Percentiles rank a stretch among this genome's conserved stretches.
phyloP scores from a whole-genome alignment of 2,888 invertebrate species.

The Steromphala cineraria region DNA sequence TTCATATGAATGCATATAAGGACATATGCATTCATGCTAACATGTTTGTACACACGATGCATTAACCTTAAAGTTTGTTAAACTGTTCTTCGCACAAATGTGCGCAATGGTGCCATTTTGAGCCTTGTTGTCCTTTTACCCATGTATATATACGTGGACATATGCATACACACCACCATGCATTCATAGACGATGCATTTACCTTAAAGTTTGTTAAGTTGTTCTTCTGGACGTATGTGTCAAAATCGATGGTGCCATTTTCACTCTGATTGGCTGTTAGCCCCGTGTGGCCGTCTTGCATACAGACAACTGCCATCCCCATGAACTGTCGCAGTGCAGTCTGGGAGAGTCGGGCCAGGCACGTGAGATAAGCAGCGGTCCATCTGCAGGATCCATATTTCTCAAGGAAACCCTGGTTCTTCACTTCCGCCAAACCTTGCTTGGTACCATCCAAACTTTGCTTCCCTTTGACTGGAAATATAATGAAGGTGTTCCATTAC shows the following conservation, averaged over 20 bases:
- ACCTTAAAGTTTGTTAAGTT: neutral
- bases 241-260: neutral
- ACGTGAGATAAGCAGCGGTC: conserved; percentile 28
- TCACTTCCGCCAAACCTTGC: neutral
- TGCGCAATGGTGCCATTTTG: neutral
- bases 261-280: neutral
- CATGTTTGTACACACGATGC: too few relatives aligned
- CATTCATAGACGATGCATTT: too few relatives aligned
- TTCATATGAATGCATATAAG: too few relatives aligned
- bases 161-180: too few relatives aligned
- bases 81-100: neutral
- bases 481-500: too few relatives aligned
- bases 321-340: conserved; percentile 38
- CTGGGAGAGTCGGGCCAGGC: conserved; percentile 30
- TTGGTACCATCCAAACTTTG: neutral
- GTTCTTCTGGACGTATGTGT: neutral
- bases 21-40: too few relatives aligned
- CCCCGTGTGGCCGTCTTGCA: conserved; percentile 31
- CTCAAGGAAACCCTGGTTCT: neutral
- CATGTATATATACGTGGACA: too few relatives aligned
- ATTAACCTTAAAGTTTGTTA: neutral
- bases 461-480: too few relatives aligned
- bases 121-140: too few relatives aligned
- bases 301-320: conserved; percentile 36
- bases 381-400: conserved; percentile 18